Evolutionary conservation across 2,113 vertebrate genomes (phyloP).

Genomic region (Marcusenius ussheri): DNA sequence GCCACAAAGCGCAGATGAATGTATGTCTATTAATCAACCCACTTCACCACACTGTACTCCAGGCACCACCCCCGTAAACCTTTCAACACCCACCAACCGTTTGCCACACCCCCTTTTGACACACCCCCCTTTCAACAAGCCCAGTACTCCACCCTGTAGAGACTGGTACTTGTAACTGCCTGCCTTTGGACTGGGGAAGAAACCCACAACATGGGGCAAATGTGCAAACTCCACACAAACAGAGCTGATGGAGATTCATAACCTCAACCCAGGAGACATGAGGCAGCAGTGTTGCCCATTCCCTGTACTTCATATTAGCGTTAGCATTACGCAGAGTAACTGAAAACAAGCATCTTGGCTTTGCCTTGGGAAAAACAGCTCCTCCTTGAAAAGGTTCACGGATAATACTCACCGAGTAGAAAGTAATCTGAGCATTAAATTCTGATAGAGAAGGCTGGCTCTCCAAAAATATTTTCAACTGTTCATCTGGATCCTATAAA

Average conservation of each 20-base stretch:
- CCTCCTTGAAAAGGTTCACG: not conserved
- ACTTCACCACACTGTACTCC: not conserved
- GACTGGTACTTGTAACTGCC: not conserved
- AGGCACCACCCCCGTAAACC: not conserved
- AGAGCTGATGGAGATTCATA: not conserved
- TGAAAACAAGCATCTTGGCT: not conserved
- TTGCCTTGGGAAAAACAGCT: no score
- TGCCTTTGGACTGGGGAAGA: not conserved
- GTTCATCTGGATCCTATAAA: slow-evolving; percentile 66
- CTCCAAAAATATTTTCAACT: slow-evolving; percentile 62
- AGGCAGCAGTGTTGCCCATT: not conserved
- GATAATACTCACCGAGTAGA: slow-evolving; percentile 65
- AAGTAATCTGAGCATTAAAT: slow-evolving; percentile 63
- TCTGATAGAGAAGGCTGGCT: slow-evolving; percentile 60
- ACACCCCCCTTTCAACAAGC: not conserved
- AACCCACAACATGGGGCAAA: not conserved
- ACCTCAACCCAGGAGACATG: not conserved
- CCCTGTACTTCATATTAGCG: not conserved
- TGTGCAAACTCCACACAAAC: not conserved
- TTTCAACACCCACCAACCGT: not conserved
- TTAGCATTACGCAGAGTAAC: not conserved
- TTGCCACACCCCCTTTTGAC: not conserved
- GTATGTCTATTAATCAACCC: not conserved
- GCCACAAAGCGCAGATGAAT: not conserved
- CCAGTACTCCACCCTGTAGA: not conserved